Evolutionary conservation across 2,113 vertebrate genomes (phyloP), one percentile per base, ranked within the genome.

Genomic region (Eubucco bourcierii): DNA sequence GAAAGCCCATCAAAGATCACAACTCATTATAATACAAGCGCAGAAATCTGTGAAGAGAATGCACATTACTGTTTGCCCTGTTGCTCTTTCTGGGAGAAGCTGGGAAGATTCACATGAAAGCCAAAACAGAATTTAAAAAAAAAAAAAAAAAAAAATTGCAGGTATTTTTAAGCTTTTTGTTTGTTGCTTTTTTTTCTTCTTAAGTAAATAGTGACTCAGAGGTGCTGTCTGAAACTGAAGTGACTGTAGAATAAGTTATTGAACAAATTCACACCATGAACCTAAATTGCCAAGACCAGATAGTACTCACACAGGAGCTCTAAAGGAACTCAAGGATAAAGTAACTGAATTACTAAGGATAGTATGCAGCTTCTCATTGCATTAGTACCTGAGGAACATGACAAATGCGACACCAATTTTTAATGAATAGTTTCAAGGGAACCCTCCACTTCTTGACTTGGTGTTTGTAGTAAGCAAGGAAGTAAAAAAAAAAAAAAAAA

Each of bases 221-320:
- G 17, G 20, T 80, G 15, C n/a, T 75, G 39, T 61, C 59, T 93
- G 68, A 85, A 91, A 55, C 44, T 66, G 41, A 80, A 93, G 7
- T 25, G 41, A 65, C 64, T 74, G 46, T 41, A 88, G 41, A 90
- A 70, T 27, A 92, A 84, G 63, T 94, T 90, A 84, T 25, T 63
- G 59, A 90, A 90, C 34, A 84, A 95, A 82, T 25, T 73, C 64
- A 80, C 37, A 94, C 92, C 76, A 89, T 50, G 50, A 92, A 90
- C 64, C 90, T 82, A 87, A 92, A 85, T 91, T 83, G 29, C 81
- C 84, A 92, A 84, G 81, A 95, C 74, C 91, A 94, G 94, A 91
- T 92, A 81, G 81, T 89, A 73, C 92, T 95, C 84, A 94, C 67
- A 34, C 78, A 94, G 87, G 84, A 92, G 79, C 67, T 92, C 80